These are phyloP conservation scores for Rhinoptilus africanus DNA, from an alignment of 2,113 vertebrate species.

Conservation along the genomic window DNA sequence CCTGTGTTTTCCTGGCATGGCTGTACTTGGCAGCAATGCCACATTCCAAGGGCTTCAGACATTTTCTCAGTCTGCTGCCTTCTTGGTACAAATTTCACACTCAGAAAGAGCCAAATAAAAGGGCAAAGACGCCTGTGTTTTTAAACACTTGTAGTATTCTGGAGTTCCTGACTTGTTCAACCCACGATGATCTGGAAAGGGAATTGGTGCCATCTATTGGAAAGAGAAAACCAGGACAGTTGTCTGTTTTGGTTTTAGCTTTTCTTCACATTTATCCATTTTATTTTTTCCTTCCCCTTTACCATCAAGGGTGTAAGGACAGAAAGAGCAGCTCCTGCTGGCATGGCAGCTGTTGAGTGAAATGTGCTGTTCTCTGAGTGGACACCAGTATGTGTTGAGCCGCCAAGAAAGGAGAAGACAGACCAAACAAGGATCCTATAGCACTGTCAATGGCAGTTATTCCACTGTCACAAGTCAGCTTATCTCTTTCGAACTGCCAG, in stretches of 20 bases:
- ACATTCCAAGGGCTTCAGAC: slow-evolving; percentile 50
- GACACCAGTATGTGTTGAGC: neutral
- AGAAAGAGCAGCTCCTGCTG: neutral
- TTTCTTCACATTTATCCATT: neutral
- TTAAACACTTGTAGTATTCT: neutral
- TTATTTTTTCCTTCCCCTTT: neutral
- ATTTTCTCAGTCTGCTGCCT: slow-evolving; percentile 23
- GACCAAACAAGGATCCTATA: neutral
- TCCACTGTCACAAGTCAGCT: neutral
- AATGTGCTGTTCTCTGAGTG: neutral
- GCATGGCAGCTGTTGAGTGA: neutral
- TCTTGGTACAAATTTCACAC: slow-evolving; percentile 32
- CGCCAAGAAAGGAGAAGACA: neutral
- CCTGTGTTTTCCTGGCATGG: neutral
- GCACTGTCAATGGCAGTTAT: neutral
- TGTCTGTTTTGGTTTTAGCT: neutral
- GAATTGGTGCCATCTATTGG: slow-evolving; percentile 58
- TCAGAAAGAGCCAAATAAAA: slow-evolving; percentile 37
- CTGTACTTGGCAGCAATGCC: slow-evolving; percentile 18
- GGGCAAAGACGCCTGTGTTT: slow-evolving; percentile 1
- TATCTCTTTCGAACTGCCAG: neutral
- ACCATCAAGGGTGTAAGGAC: neutral
- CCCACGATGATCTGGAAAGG: neutral
- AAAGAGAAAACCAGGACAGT: neutral
- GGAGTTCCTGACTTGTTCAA: neutral